Conservation (phyloP, 2,888 invertebrate genomes). For the Pollenia amentaria region DNA sequence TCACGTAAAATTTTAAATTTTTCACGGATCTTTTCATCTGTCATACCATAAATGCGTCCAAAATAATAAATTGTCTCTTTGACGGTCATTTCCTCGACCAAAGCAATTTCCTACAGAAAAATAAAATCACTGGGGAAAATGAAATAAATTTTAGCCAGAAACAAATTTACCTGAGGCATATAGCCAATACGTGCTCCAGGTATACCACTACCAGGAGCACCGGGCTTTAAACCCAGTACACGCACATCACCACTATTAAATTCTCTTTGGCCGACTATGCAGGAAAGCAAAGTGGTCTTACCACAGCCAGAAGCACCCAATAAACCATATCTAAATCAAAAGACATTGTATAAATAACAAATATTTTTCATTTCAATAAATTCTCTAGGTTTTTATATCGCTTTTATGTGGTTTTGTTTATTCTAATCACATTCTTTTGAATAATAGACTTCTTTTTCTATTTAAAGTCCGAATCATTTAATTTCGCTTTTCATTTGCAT, state of each 20-base stretch:
- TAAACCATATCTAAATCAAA: constrained; percentile 89
- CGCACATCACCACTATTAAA: constrained; percentile 90
- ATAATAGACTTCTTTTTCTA: constrained; percentile 43
- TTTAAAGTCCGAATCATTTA: constrained; percentile 57
- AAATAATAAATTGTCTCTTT: constrained; percentile 94
- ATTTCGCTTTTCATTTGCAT: constrained; percentile 53
- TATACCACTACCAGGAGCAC: constrained; percentile 87
- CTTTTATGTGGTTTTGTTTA: constrained; percentile 44
- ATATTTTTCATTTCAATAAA: not conserved
- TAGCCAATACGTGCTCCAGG: constrained; percentile 92
- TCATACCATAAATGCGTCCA: constrained; percentile 93
- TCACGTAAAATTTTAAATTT: constrained; percentile 89
- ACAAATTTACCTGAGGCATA: constrained; percentile 90
- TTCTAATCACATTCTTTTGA: constrained; percentile 55
- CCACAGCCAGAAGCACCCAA: constrained; percentile 96
- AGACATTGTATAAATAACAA: constrained; percentile 7
- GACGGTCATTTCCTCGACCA: constrained; percentile 92
- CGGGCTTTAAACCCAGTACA: constrained; percentile 91
- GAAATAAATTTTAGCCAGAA: not conserved
- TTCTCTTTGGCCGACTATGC: constrained; percentile 91
- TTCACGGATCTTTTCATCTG: constrained; percentile 87
- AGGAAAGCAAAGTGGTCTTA: constrained; percentile 94
- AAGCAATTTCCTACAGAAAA: constrained; percentile 89
- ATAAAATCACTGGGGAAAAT: not conserved
- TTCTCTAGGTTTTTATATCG: constrained; percentile 4